Base-by-base conservation (phyloP, 2,113 vertebrate genomes). In the Tenrec ecaudatus region DNA sequence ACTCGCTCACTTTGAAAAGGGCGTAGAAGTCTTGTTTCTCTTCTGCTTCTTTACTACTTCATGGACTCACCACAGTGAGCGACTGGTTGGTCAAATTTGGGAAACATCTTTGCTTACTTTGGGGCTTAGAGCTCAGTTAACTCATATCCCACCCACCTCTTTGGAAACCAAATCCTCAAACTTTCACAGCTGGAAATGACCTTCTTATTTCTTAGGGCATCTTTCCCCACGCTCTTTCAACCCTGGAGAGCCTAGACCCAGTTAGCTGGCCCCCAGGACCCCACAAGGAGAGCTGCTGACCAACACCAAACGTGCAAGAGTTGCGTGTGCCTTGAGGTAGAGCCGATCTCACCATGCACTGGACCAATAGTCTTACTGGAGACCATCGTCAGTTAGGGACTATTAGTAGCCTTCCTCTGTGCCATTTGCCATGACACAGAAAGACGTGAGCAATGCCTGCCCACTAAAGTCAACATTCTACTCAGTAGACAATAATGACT, bases 141-240 rank as follows among this genome's bases (percentile, higher is more conserved):
- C 76, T 71, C 22, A 22, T 62, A 68, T n/a, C 68, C 68, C 64
- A 88, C 47, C 69, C 40, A 84, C 88, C 95, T 75, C 93, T 86
- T 77, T 81, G 83, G 90, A 96, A 95, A 88, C 40, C 79, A 95
- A 92, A 80, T 76, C 73, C 60, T 79, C 92, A 80, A 58, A 88
- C 82, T 94, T 93, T 93, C 75, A 88, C 36, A 80, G 47, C 88
- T 95, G 88, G 82, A 81, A 81, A 77, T 93, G 88, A 88, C 79
- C 88, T 31, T 66, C 88, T 31, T 66, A 31, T 88, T 90, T 40
- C 47, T 53, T 2, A 1, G 25, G 0, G 3, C 22, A 86, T 62
- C 6, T 88, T 95, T 97, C 95, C 96, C 92, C 96, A 96, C 93
- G 96, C 92, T 96, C 93, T 83, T 81, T 76, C 7, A 77, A 23